phyloP scores from a whole-genome alignment of 2,797 vertebrate species.

The Sebastes itinus region DNA sequence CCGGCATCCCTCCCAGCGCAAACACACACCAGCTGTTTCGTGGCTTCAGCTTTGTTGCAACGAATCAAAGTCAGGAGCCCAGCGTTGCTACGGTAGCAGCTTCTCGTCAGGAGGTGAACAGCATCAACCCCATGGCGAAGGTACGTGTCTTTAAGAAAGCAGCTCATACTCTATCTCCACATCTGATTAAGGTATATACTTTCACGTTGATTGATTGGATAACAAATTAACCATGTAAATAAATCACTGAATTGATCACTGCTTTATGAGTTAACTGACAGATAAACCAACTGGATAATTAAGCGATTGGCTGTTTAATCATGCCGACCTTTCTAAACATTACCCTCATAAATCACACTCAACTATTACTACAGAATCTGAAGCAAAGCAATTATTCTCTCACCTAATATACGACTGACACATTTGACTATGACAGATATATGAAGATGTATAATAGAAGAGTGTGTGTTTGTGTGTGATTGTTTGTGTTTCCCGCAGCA shows the following conservation, averaged over 20 bases:
- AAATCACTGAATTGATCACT: background rate
- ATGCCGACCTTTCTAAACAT: conserved; percentile 12
- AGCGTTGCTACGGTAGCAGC: conserved; percentile 59
- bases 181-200: background rate
- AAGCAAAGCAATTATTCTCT: background rate
- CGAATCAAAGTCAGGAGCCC: conserved; percentile 88
- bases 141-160: conserved; percentile 69
- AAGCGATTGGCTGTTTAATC: conserved; percentile 5
- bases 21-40: conserved; percentile 95
- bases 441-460: background rate
- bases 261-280: background rate
- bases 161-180: background rate
- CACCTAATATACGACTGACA: background rate
- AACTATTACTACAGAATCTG: background rate
- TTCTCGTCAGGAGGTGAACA: conserved; percentile 68
- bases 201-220: background rate
- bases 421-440: background rate
- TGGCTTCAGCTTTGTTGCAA: conserved; percentile 96
- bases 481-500: conserved; percentile 79
- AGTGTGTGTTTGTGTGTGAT: background rate
- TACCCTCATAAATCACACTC: conserved; percentile 8
- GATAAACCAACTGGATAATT: background rate
- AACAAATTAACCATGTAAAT: background rate
- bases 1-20: conserved; percentile 93
- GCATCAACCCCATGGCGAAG: conserved; percentile 91